Evolutionary conservation across 2,888 invertebrate genomes (phyloP).

Genomic region (Chironomus riparius): DNA sequence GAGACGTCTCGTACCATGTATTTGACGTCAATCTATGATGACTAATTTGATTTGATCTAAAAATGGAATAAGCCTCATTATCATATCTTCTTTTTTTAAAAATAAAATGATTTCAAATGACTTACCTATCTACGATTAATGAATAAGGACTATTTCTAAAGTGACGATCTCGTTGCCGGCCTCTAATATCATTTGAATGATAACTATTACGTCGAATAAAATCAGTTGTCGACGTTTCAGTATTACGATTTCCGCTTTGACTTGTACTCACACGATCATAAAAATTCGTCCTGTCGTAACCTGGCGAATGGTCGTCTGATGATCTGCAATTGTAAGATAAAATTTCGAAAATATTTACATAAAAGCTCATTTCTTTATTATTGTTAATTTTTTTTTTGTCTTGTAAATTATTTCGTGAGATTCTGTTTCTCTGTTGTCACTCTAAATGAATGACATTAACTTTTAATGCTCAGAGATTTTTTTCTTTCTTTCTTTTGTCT

Average conservation of each 20-base stretch:
- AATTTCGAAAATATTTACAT: background rate
- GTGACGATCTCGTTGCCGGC: conserved; percentile 41
- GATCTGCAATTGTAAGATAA: conserved; percentile 35
- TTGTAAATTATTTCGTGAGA: too few relatives aligned
- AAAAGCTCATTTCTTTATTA: too few relatives aligned
- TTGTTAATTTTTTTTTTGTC: too few relatives aligned
- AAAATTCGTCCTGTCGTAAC: conserved; percentile 41
- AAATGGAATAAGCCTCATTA: background rate
- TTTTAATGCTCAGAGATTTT: too few relatives aligned
- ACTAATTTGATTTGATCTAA: conserved; percentile 33
- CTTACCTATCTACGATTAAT: conserved; percentile 40
- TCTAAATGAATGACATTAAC: too few relatives aligned
- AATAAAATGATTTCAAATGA: background rate
- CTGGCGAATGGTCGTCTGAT: conserved; percentile 43
- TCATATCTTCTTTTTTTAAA: background rate
- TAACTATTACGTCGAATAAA: conserved; percentile 30
- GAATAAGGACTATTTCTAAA: conserved; percentile 43
- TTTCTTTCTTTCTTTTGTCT: too few relatives aligned
- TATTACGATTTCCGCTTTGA: conserved; percentile 18
- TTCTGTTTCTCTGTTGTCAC: too few relatives aligned
- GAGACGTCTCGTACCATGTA: conserved; percentile 40
- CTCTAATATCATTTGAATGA: conserved; percentile 37
- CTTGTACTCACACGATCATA: conserved; percentile 39
- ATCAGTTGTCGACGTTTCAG: background rate
- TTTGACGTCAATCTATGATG: conserved; percentile 37